Conservation (phyloP, 2,113 vertebrate species). For the Cheilinus undulatus region DNA sequence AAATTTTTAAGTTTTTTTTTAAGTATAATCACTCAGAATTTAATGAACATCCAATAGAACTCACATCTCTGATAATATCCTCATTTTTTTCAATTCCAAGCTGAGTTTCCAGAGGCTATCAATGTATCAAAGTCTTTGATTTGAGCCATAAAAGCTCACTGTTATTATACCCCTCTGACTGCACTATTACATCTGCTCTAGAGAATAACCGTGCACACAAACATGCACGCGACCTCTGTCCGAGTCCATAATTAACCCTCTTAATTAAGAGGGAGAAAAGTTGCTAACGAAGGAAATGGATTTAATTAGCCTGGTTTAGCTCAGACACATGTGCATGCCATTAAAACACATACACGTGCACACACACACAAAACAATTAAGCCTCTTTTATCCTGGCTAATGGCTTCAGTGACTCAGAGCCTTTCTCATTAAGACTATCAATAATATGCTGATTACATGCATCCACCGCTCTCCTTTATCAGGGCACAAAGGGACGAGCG, state of each 20-base stretch:
- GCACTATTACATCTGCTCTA: conserved; percentile 1
- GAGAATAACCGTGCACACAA: background rate
- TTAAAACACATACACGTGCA: conserved; percentile 52
- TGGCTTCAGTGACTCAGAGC: conserved; percentile 80
- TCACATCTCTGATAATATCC: too few species aligned
- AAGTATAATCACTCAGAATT: too few species aligned
- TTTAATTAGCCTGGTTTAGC: conserved; percentile 82
- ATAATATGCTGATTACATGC: conserved; percentile 83
- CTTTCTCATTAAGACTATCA: conserved; percentile 83
- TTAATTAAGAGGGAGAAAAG: conserved; percentile 79
- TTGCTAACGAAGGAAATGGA: conserved; percentile 79
- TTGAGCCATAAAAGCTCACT: conserved; percentile 16
- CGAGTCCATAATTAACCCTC: conserved; percentile 77
- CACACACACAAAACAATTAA: conserved; percentile 80
- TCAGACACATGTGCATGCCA: conserved; percentile 22
- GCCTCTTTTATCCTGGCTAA: conserved; percentile 80
- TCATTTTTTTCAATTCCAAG: too few species aligned
- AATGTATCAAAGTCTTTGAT: conserved; percentile 36
- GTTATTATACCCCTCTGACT: conserved; percentile 9
- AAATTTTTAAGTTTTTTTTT: too few species aligned
- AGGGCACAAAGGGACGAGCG: conserved; percentile 70
- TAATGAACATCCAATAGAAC: too few species aligned
- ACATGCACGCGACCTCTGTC: conserved; percentile 61
- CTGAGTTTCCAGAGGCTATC: background rate
- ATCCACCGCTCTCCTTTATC: conserved; percentile 67